Conservation (phyloP, 2,888 invertebrate genomes). For the Vanessa cardui region DNA sequence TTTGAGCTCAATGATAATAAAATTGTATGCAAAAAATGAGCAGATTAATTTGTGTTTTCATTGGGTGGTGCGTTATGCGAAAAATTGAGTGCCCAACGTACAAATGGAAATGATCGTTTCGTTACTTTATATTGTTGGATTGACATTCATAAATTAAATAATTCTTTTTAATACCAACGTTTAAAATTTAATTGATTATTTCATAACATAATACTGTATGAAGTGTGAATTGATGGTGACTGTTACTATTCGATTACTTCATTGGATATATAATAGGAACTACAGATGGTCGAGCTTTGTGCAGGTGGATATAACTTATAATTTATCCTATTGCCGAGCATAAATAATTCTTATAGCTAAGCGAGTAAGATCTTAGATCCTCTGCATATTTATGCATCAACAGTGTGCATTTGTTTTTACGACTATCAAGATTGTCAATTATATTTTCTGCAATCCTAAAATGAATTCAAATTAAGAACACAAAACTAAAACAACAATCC, state of each 20-base stretch:
- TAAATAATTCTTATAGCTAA: too few species aligned
- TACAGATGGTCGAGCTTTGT: too few species aligned
- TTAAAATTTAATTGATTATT: conserved; percentile 14
- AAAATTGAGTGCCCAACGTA: conserved; percentile 75
- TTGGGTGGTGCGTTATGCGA: conserved; percentile 80
- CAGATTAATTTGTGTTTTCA: conserved; percentile 82
- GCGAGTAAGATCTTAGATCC: too few species aligned
- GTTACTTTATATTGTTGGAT: conserved; percentile 68
- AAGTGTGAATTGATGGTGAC: background rate
- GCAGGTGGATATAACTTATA: too few species aligned
- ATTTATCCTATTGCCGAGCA: too few species aligned
- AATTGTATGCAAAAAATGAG: conserved; percentile 81
- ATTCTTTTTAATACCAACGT: conserved; percentile 28
- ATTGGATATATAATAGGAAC: background rate
- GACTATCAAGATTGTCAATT: too few species aligned
- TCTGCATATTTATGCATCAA: too few species aligned
- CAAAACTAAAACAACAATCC: background rate
- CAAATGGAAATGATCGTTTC: conserved; percentile 77
- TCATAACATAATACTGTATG: background rate
- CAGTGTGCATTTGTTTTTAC: too few species aligned
- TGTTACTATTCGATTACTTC: background rate
- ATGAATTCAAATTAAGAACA: background rate
- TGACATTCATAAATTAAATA: conserved; percentile 59
- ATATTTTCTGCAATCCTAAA: too few species aligned
- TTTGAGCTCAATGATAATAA: conserved; percentile 77